Percentiles rank a stretch among this genome's conserved stretches.
These are phyloP conservation scores for Coremacera marginata DNA, from an alignment of 2,888 invertebrate species.

Conservation along the genomic window DNA sequence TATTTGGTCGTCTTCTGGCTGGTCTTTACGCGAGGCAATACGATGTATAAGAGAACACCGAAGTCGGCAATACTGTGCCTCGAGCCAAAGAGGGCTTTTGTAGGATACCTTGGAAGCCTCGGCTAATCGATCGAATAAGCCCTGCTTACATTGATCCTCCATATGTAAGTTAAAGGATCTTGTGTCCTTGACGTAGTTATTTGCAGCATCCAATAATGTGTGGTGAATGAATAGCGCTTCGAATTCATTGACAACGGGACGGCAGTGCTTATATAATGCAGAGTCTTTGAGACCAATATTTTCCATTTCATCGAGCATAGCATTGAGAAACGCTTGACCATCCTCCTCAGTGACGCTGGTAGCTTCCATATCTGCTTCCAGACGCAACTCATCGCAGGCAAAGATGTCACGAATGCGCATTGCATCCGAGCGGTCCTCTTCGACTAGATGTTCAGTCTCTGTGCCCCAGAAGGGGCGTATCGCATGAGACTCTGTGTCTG, in stretches of 20 bases:
- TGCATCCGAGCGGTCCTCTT: conserved; percentile 54
- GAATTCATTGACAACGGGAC: conserved; percentile 63
- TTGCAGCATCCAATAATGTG: conserved; percentile 59
- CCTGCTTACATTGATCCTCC: conserved; percentile 62
- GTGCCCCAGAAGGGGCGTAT: conserved; percentile 63
- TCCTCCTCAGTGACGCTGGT: conserved; percentile 54
- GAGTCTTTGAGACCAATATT: conserved; percentile 61
- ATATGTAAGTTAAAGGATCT: conserved; percentile 61
- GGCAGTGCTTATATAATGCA: conserved; percentile 63
- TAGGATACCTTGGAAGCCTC: conserved; percentile 62
- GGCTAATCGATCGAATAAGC: conserved; percentile 61
- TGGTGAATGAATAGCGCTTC: conserved; percentile 66
- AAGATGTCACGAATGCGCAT: conserved; percentile 62
- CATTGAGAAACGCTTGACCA: conserved; percentile 58
- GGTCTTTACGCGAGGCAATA: conserved; percentile 61
- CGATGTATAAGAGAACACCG: conserved; percentile 66
- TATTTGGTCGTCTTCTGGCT: conserved; percentile 62
- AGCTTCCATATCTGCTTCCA: conserved; percentile 57
- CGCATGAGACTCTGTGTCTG: conserved; percentile 51
- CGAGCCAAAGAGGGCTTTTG: conserved; percentile 65
- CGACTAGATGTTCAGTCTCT: conserved; percentile 58
- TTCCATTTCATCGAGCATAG: conserved; percentile 64
- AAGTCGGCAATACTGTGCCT: conserved; percentile 66
- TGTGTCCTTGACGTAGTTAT: conserved; percentile 63
- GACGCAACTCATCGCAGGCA: conserved; percentile 56